Base-by-base conservation (phyloP, 2,113 vertebrate species). In the Tretioscincus oriximinensis region DNA sequence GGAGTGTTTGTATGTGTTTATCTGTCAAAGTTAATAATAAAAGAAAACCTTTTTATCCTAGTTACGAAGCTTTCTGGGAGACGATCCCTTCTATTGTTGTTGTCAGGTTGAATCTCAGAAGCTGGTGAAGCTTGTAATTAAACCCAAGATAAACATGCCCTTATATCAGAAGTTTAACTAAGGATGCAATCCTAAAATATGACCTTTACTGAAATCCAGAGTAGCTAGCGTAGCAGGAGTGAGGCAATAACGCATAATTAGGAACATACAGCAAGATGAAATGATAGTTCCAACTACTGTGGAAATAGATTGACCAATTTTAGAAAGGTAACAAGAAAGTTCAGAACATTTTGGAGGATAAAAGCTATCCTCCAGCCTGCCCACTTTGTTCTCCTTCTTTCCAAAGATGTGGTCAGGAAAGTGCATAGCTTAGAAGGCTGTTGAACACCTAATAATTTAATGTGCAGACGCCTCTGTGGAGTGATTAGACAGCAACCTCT, bases 401-500 rank as follows among this genome's bases (percentile, higher is more conserved):
- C 16, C 22, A 28, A 61, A 68, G 41, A 47, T 69, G 12, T 49
- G 21, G 10, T 14, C 64, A 6, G 1, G 24, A 21, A 68, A n/a
- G 1, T 89, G 28, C 65, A 0, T 1, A 77, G 69, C 88, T 61
- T 3, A 26, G 14, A 81, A n/a, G 87, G 77, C 69, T 89, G 84
- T 81, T 90, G 86, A 90, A 82, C 60, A 76, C 82, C 5, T 76
- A 60, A 63, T 88, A 85, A 85, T 86, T 85, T 86, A 87, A 87
- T 79, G 87, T 28, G 54, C 80, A 80, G 76, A 85, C 68, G 68
- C 72, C 77, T 86, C 74, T 80, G 77, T 82, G 86, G 84, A 79
- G 63, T 4, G 26, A 89, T 81, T 88, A 81, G 78, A 81, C 0
- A 35, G 84, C 4, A 12, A 83, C 31, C 82, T 85, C 81, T 91